Base-by-base conservation (phyloP, 37 sponge, comb jelly and placozoan genomes). In the Cliona cf. orientalis region DNA sequence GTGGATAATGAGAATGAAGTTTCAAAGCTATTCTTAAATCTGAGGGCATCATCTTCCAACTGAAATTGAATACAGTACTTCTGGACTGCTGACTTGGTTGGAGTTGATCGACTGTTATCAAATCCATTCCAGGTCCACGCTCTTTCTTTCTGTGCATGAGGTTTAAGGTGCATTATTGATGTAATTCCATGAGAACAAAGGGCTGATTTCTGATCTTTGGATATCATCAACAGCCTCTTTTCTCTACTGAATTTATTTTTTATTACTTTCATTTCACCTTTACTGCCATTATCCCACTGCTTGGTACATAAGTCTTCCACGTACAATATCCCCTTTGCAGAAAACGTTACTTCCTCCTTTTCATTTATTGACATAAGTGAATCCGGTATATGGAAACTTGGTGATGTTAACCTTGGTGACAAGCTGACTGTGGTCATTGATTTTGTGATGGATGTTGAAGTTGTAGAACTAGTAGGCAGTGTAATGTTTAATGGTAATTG, bases 241-340 rank as follows among this genome's bases (percentile, higher is more conserved):
- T 79, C 80, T 5, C 83, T 80, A 44, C 84, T 94, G 25, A n/a
- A 7, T 23, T 67, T 78, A 66, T 86, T 72, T 29, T 74, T 74
- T 6, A 94, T 66, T 1, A 97, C 90, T 79, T 92, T 95, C 29
- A 97, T 86, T 61, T 85, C 85, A 5, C 96, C 96, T 43, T 83
- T 44, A n/a, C 96, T 92, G 56, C 92, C 67, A 39, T 92, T 90
- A 63, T 92, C 92, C 96, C 96, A 95, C 58, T 80, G 72, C 37
- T 80, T n/a, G n/a, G n/a, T n/a, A n/a, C n/a, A n/a, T n/a, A n/a
- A n/a, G n/a, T n/a, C n/a, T n/a, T n/a, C n/a, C n/a, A n/a, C n/a
- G n/a, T n/a, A n/a, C n/a, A n/a, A n/a, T n/a, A n/a, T n/a, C n/a
- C n/a, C n/a, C n/a, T n/a, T n/a, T n/a, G n/a, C n/a, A n/a, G n/a